These are phyloP conservation scores for Aspidiotus rigidus DNA, from an alignment of 2,888 invertebrate species.

Conservation along the genomic window DNA sequence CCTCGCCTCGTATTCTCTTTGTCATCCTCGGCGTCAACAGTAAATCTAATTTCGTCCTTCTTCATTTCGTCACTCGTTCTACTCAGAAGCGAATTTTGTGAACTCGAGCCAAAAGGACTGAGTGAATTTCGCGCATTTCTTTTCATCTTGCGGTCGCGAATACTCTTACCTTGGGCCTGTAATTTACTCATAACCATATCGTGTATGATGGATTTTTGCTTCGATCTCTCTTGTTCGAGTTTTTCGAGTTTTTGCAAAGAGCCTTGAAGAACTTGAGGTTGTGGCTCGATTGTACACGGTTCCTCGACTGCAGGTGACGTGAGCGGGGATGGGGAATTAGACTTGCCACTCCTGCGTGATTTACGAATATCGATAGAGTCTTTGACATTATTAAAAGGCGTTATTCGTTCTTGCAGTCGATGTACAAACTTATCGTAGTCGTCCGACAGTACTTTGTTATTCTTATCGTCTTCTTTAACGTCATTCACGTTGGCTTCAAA, in stretches of 20 bases:
- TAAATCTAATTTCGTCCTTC: neutral
- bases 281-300: slow-evolving; percentile 18
- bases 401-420: slow-evolving; percentile 55
- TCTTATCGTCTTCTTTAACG: neutral
- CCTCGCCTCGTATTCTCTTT: neutral
- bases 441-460: slow-evolving; percentile 36
- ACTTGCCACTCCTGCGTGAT: slow-evolving; percentile 43
- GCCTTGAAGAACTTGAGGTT: slow-evolving; percentile 42
- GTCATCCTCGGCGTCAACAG: neutral
- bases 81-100: slow-evolving; percentile 34
- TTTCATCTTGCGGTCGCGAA: slow-evolving; percentile 50
- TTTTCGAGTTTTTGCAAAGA: slow-evolving; percentile 60
- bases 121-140: slow-evolving; percentile 40
- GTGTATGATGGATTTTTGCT: slow-evolving; percentile 73
- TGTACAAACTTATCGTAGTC: slow-evolving; percentile 55
- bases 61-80: slow-evolving; percentile 8
- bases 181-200: slow-evolving; percentile 73
- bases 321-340: slow-evolving; percentile 38
- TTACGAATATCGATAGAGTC: slow-evolving; percentile 60
- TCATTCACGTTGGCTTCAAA: neutral
- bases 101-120: slow-evolving; percentile 36
- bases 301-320: neutral
- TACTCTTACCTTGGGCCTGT: slow-evolving; percentile 50
- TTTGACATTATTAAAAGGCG: slow-evolving; percentile 59
- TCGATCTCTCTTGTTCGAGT: slow-evolving; percentile 66